Evolutionary conservation across 1,140 invertebrate genomes (phyloP), one percentile per base, ranked within the genome.

Genomic region (Marisa cornuarietis): DNA sequence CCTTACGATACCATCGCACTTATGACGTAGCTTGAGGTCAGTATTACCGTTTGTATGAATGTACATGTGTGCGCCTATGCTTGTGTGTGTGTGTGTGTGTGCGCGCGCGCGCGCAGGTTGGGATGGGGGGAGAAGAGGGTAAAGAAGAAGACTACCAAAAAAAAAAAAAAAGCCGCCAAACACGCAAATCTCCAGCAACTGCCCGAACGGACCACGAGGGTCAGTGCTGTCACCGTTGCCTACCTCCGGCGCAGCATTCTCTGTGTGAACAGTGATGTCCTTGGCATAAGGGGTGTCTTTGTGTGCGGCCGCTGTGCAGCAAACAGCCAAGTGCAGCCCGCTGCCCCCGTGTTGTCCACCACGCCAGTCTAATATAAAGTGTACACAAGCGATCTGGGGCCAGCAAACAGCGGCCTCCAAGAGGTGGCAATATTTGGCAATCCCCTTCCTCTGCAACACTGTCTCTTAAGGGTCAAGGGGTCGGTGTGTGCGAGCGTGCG

Each of bases 251-350:
- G 54, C 54, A 49, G 6, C 69, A 54, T 2, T 18, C 10, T 13
- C 2, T 10, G 18, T 71, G 69, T 71, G 69, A 26, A 71, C 69
- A 71, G 18, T 42, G 69, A 71, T 71, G 69, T 26, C 49, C n/a
- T 10, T 5, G 69, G 9, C 18, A 42, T 22, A 71, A 71, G 26
- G 24, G 26, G 9, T 16, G 69, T 26, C 69, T 71, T 71, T 71
- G 69, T 71, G 69, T 49, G 24, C 10, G n/a, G 69, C 8, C 0
- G 24, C n/a, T 49, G 54, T 49, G 69, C 69, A 42, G 49, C 69
- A 71, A 71, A 71, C 69, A 71, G 69, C 51, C 69, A 71, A 71
- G 69, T 71, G 69, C 69, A 71, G 24, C n/a, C n/a, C 69, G 26
- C 26, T 49, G 69, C 31, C 49, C 69, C 26, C 11, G 8, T 20